These are phyloP conservation scores for Rhizomys pruinosus DNA, from an alignment of 2,113 vertebrate genomes.

Conservation along the genomic window DNA sequence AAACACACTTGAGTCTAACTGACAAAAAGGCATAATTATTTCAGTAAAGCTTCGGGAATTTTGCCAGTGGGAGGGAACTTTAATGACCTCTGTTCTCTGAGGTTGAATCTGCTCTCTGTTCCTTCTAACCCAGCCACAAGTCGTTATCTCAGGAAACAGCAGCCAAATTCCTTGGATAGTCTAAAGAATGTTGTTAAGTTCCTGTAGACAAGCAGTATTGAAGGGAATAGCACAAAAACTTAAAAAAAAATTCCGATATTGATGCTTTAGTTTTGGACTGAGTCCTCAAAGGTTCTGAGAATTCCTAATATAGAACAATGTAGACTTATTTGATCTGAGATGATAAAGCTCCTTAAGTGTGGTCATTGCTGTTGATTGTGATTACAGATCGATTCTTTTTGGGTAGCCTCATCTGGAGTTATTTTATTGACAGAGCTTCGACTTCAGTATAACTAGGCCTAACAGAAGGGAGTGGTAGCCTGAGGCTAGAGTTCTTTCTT, in stretches of 20 bases:
- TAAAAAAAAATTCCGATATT: background rate
- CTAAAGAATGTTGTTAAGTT: constrained; percentile 56
- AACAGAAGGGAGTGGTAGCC: background rate
- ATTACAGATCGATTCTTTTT: background rate
- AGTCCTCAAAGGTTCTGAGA: background rate
- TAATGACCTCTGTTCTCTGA: background rate
- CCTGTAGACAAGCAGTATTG: constrained; percentile 33
- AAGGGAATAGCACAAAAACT: background rate
- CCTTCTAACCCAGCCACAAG: background rate
- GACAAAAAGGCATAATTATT: background rate
- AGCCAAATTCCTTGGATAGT: constrained; percentile 43
- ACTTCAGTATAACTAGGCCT: background rate
- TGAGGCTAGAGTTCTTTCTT: background rate
- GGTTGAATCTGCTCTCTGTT: constrained; percentile 4
- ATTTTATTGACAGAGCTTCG: background rate
- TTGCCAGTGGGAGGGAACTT: background rate
- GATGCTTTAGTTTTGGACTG: background rate
- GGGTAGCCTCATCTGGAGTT: background rate
- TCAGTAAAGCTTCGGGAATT: constrained; percentile 29
- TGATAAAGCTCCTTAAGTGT: too few species aligned
- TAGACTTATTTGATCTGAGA: constrained; percentile 26
- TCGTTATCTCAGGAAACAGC: constrained; percentile 57
- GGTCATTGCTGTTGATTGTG: background rate
- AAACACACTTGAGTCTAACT: background rate
- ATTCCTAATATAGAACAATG: background rate